Evolutionary conservation across 1,140 invertebrate genomes (phyloP).

Genomic region (Sminthurides bifidus): DNA sequence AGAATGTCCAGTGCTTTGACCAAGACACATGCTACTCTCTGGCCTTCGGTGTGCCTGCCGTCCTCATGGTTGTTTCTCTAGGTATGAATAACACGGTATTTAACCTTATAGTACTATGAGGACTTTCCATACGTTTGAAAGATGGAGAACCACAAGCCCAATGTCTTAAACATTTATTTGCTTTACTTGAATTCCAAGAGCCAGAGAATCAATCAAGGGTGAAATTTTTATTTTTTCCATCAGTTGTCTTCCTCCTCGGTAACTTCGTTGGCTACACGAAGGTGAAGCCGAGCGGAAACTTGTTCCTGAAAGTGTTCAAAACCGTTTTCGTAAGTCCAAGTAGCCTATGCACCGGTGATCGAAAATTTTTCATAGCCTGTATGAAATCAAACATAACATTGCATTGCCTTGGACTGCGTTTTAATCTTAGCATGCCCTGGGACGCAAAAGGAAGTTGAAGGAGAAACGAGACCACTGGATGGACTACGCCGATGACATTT

Average conservation of each 20-base stretch:
- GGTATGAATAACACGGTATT: slow-evolving; percentile 35
- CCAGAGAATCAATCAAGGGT: too few species aligned
- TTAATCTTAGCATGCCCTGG: slow-evolving; percentile 36
- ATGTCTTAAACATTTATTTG: too few species aligned
- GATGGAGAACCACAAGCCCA: too few species aligned
- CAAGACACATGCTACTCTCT: slow-evolving; percentile 44
- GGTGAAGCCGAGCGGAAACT: slow-evolving; percentile 65
- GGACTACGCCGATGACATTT: slow-evolving; percentile 60
- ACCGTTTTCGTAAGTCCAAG: slow-evolving; percentile 64
- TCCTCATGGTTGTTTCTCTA: slow-evolving; percentile 39
- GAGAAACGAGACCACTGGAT: slow-evolving; percentile 53
- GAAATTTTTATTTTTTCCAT: too few species aligned
- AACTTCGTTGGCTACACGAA: slow-evolving; percentile 62
- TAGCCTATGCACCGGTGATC: background rate
- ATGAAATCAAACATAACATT: background rate
- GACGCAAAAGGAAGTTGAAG: slow-evolving; percentile 33
- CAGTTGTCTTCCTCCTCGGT: slow-evolving; percentile 68
- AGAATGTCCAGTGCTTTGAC: slow-evolving; percentile 51
- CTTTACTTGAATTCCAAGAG: too few species aligned
- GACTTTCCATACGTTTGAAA: too few species aligned
- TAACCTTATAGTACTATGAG: background rate
- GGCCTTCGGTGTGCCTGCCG: slow-evolving; percentile 48
- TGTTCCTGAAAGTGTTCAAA: slow-evolving; percentile 59
- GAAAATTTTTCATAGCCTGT: background rate
- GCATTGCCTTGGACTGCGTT: background rate